A percentile compares a stretch with the other conserved stretches of the same genome.
Conservation (phyloP, 2,888 invertebrate genomes). For the Drosophila anceps region DNA sequence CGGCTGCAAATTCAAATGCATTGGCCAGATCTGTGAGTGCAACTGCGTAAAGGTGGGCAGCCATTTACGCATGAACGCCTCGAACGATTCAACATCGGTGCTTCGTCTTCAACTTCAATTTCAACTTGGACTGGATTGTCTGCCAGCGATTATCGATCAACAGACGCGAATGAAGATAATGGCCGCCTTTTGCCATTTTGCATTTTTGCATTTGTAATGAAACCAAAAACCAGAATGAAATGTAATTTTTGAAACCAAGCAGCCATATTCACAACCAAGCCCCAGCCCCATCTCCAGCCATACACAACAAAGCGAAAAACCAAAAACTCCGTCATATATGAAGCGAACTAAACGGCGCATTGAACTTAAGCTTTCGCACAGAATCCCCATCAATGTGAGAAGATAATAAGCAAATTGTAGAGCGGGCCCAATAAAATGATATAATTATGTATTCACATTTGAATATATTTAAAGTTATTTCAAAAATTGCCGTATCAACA, state of each 20-base stretch:
- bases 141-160: constrained; percentile 70
- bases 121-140: constrained; percentile 42
- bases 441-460: constrained; percentile 10
- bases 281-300: background rate
- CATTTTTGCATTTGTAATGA: constrained; percentile 85
- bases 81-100: constrained; percentile 60
- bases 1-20: constrained; percentile 78
- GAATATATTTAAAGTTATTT: constrained; percentile 3
- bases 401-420: constrained; percentile 14
- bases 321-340: constrained; percentile 7
- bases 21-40: constrained; percentile 75
- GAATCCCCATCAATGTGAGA: constrained; percentile 11
- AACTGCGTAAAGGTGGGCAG: constrained; percentile 69
- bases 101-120: constrained; percentile 37
- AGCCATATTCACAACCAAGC: constrained; percentile 29
- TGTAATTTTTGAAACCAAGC: constrained; percentile 68
- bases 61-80: constrained; percentile 77
- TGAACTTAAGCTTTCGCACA: constrained; percentile 37
- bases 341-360: constrained; percentile 36
- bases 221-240: constrained; percentile 84
- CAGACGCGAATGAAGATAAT: constrained; percentile 69
- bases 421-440: constrained; percentile 6
- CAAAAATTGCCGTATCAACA: background rate
- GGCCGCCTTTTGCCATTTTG: constrained; percentile 79
- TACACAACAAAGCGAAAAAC: background rate